Evolutionary conservation across 2,888 invertebrate genomes (phyloP).

Genomic region (Diaphora mendica): DNA sequence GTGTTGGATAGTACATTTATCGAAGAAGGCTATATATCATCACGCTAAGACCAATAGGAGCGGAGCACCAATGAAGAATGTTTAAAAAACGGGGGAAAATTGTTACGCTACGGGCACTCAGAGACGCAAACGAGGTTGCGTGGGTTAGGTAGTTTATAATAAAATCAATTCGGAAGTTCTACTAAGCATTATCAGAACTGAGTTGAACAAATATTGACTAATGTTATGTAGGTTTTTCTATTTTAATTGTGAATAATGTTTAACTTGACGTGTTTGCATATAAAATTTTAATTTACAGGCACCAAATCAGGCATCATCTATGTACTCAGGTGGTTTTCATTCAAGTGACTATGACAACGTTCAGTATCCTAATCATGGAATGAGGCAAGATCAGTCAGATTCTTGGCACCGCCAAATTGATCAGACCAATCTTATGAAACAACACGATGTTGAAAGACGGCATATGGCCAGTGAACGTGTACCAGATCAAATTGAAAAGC

Average conservation of each 20-base stretch:
- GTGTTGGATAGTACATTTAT: no score
- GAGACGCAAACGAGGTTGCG: no score
- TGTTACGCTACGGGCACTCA: no score
- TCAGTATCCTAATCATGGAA: constrained; percentile 56
- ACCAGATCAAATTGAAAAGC: constrained; percentile 36
- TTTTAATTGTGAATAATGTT: constrained; percentile 27
- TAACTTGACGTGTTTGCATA: constrained; percentile 65
- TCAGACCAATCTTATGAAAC: constrained; percentile 48
- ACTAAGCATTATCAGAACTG: neutral
- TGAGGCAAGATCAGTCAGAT: constrained; percentile 44
- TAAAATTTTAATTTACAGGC: constrained; percentile 81
- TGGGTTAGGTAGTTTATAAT: no score
- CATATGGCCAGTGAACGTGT: constrained; percentile 41
- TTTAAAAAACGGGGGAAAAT: no score
- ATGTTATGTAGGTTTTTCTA: constrained; percentile 11
- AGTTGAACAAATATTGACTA: neutral
- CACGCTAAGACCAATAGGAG: no score
- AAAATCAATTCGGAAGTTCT: neutral
- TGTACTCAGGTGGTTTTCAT: constrained; percentile 78
- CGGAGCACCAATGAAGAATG: no score
- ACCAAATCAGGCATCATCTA: constrained; percentile 66
- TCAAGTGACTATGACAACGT: constrained; percentile 61
- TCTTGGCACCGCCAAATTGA: constrained; percentile 68
- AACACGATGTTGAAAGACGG: constrained; percentile 64
- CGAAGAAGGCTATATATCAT: no score